Conservation (phyloP, 2,797 vertebrate genomes). For the Fistularia tabacaria region DNA sequence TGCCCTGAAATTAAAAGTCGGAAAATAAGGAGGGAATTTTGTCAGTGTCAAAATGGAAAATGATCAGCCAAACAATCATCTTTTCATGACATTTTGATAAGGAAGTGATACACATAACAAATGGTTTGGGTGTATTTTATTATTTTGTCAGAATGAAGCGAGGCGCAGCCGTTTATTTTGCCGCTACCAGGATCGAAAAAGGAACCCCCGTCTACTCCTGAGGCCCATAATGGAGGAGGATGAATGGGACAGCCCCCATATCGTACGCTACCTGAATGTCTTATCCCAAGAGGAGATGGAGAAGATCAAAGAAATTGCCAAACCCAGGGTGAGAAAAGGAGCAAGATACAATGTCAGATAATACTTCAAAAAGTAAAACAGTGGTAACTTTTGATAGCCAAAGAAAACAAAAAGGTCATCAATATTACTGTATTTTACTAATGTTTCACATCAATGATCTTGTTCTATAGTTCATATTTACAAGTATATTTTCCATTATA, state of each 20-base stretch:
- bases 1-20: no score
- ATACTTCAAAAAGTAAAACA: not conserved
- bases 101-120: not conserved
- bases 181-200: slow-evolving; percentile 84
- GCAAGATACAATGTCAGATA: not conserved
- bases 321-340: slow-evolving; percentile 81
- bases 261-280: slow-evolving; percentile 88
- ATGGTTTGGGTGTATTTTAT: not conserved
- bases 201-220: slow-evolving; percentile 84
- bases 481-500: not conserved
- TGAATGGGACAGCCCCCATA: slow-evolving; percentile 94
- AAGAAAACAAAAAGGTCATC: no score
- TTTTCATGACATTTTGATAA: not conserved
- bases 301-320: slow-evolving; percentile 91
- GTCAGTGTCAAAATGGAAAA: not conserved
- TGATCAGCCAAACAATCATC: not conserved
- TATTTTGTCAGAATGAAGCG: slow-evolving; percentile 72
- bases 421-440: no score
- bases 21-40: no score
- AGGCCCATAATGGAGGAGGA: slow-evolving; percentile 91
- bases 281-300: slow-evolving; percentile 86
- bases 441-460: not conserved
- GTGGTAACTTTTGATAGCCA: no score
- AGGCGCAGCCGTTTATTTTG: slow-evolving; percentile 88
- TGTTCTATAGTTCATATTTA: not conserved